Base-by-base conservation (phyloP, 2,113 vertebrate species). In the Otocyon megalotis region DNA sequence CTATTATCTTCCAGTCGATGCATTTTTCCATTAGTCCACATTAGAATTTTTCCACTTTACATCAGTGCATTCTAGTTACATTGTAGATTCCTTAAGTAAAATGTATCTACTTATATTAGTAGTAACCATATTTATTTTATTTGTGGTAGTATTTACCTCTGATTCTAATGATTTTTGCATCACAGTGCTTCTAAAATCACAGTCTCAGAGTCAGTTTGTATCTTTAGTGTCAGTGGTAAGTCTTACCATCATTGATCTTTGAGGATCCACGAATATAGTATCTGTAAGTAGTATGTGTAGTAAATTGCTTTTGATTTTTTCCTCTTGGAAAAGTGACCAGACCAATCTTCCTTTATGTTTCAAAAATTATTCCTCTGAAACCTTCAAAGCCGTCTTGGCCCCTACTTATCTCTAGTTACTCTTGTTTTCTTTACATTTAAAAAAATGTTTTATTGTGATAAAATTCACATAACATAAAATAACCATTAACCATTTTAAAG, bases 151-250 rank as follows among this genome's bases (percentile, higher is more conserved):
- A 4, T 84, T 94, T 96, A 93, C 19, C 56, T 96, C 85, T 82
- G 26, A 93, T 80, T 94, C 20, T n/a, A 63, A 50, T 62, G 26
- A 22, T 83, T 96, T 93, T 94, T 80, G 26, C 37, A 88, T 65
- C 92, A 88, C 62, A 71, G 50, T 90, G 6, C 62, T 93, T 96
- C 87, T 92, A 74, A 90, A 94, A 76, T 74, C 58, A 94, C 14
- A 20, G 10, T 82, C 54, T 82, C 92, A 24, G 1, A 72, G 20
- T 74, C 48, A 53, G 26, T 50, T 48, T 71, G 19, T 79, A 83
- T 79, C 83, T 95, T 96, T 82, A 89, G 87, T 80, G 20, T 37
- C 6, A 16, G 1, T 28, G 15, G 20, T 79, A 86, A 92, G 86
- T 94, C 37, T 86, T 89, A 60, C 28, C 58, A 60, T 65, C 58